Base-by-base conservation (phyloP, 2,113 vertebrate genomes). In the Petaurus breviceps region DNA sequence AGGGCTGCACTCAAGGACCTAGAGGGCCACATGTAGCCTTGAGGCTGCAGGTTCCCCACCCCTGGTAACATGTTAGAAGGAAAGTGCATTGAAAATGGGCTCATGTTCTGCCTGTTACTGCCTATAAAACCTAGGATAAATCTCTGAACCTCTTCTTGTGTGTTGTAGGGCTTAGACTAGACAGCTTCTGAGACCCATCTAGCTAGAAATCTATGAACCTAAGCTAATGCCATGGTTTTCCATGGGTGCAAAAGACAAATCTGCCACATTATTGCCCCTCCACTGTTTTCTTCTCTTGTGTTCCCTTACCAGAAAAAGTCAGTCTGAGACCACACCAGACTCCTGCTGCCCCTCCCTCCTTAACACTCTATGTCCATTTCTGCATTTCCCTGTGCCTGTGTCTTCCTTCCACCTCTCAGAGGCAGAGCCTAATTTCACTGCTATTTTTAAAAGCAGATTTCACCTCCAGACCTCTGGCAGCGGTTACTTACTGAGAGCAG, bases 341-440 rank as follows among this genome's bases (percentile, higher is more conserved):
- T 93, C 24, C 0, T 46, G 47, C 22, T 46, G 16, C n/a, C 16
- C n/a, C 12, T 8, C 37, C 5, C 5, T 16, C 19, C 14, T 77
- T 77, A 77, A 19, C 43, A 8, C 9, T n/a, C 0, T 77, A 37
- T 43, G 37, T 22, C 19, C 19, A 84, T 84, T 1, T 84, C n/a
- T 22, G 28, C 68, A 43, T 43, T 84, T 43, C 16, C 37, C 68
- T 43, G 19, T 84, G 7, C 37, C 19, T 43, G n/a, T 19, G n/a
- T 23, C 19, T 84, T 84, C 52, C 47, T 47, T 55, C 31, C 10
- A 68, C 49, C 26, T 94, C 77, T 91, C 43, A 31, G 22, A 26
- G n/a, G 43, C 91, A 53, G 24, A 19, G 92, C 68, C 91, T 61
- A 50, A 89, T 90, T 93, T 57, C 49, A 89, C 92, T 91, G 93